Percentiles rank a stretch among this genome's conserved stretches.
Evolutionary conservation across 2,113 vertebrate species (phyloP).

Genomic region (Sapajus apella): DNA sequence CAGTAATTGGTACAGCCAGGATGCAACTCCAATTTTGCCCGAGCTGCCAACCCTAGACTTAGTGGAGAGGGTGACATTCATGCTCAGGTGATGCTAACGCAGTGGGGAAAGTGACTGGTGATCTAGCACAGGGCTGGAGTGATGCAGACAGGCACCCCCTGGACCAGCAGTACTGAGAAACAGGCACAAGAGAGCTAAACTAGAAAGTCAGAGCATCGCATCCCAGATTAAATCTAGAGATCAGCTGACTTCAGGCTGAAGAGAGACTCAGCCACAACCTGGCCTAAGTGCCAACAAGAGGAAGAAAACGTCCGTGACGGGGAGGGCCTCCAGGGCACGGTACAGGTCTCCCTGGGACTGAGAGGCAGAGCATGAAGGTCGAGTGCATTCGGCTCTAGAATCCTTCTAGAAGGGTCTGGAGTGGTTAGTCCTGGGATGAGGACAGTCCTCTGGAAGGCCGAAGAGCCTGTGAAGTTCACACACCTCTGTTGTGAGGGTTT

Average conservation of each 20-base stretch:
- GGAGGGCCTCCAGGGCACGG: too few species aligned
- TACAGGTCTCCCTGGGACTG: neutral
- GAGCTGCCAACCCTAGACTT: neutral
- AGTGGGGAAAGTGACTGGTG: neutral
- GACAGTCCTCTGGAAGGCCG: neutral
- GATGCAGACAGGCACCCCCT: too few species aligned
- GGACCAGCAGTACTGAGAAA: neutral
- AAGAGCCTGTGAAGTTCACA: neutral
- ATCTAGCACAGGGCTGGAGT: neutral
- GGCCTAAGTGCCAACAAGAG: neutral
- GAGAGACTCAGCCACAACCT: neutral
- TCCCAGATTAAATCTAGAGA: neutral
- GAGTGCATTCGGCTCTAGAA: neutral
- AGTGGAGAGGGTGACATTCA: neutral
- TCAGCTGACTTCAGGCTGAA: neutral
- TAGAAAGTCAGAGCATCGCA: neutral
- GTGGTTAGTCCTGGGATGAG: neutral
- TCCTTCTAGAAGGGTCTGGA: neutral
- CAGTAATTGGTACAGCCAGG: neutral
- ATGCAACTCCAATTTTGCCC: neutral
- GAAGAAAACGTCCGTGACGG: fast-evolving
- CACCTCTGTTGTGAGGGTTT: neutral
- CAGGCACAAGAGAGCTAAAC: neutral
- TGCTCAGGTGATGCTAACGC: neutral
- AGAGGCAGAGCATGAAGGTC: neutral